Percentiles rank a stretch among this genome's conserved stretches.
Evolutionary conservation across 2,797 vertebrate genomes (phyloP).

Genomic region (Chaetophractus vellerosus): DNA sequence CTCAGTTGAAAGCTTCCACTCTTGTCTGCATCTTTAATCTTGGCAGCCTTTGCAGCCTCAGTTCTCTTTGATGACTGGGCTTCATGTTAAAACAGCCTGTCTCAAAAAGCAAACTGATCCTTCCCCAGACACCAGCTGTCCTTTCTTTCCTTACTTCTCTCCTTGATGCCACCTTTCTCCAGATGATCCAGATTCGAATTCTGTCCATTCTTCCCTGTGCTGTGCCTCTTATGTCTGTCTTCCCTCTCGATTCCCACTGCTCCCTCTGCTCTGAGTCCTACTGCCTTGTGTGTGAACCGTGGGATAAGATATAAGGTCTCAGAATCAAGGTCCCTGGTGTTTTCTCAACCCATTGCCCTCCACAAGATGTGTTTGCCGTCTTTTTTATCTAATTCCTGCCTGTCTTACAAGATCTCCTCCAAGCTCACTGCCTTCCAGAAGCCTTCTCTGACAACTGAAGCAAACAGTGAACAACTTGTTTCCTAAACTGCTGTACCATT

Average conservation of each 20-base stretch:
- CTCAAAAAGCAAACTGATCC: neutral
- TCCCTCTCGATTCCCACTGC: neutral
- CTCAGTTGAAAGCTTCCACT: neutral
- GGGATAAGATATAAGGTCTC: neutral
- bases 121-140: neutral
- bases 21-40: neutral
- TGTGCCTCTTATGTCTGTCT: neutral
- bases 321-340: neutral
- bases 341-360: neutral
- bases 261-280: rapidly evolving
- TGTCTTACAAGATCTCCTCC: neutral
- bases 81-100: rapidly evolving
- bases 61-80: neutral
- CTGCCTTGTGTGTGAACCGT: rapidly evolving
- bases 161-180: neutral
- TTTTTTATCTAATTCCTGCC: neutral
- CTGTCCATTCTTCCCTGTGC: neutral
- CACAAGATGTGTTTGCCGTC: neutral
- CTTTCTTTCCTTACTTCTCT: neutral
- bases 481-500: neutral
- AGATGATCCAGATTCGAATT: neutral
- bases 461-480: neutral
- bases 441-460: conserved; percentile 47
- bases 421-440: neutral
- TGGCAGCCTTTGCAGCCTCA: rapidly evolving